Evolutionary conservation across 2,888 invertebrate genomes (phyloP), one percentile per base, ranked within the genome.

Genomic region (Physocephala rufipes): DNA sequence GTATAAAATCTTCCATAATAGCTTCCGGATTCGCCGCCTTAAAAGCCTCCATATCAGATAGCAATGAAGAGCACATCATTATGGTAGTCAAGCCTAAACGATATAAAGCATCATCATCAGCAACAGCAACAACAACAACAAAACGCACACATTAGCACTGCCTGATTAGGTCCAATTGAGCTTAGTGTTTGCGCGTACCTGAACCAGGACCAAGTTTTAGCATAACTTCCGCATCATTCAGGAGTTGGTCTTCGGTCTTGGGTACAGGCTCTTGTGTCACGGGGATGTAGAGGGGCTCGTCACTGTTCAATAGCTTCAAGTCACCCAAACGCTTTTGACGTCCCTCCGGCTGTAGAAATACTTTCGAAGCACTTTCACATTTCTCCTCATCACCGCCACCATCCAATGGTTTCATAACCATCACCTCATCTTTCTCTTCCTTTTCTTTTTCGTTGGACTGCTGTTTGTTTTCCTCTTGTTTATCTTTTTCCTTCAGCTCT

Each of bases 31-130:
- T 99, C 3, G 99, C 99, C 1, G 99, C 97, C 88, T 99, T 99
- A 85, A 99, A 99, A 0, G 98, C 95, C 85, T 98, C 96, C 97
- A 99, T 98, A 82, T 99, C 99, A 0, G 98, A 97, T 1, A 95
- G 88, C 16, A 99, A 88, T 0, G 96, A 95, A 0, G 97, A 96
- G 84, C 96, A 84, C 94, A 99, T 98, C 90, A 99, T 93, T 82
- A 94, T 91, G 0, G 97, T 95, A 71, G 97, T 90, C 75, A 96
- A 89, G 82, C 95, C 93, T 13, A 93, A 92, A 13, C 93, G 19
- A n/a, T n/a, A n/a, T n/a, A n/a, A n/a, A n/a, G n/a, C n/a, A n/a
- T n/a, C n/a, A n/a, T n/a, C n/a, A n/a, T n/a, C n/a, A n/a, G n/a
- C n/a, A n/a, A n/a, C n/a, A n/a, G n/a, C n/a, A n/a, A n/a, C n/a